Evolutionary conservation across 2,113 vertebrate species (phyloP), one percentile per base, ranked within the genome.

Genomic region (Labeo catla): DNA sequence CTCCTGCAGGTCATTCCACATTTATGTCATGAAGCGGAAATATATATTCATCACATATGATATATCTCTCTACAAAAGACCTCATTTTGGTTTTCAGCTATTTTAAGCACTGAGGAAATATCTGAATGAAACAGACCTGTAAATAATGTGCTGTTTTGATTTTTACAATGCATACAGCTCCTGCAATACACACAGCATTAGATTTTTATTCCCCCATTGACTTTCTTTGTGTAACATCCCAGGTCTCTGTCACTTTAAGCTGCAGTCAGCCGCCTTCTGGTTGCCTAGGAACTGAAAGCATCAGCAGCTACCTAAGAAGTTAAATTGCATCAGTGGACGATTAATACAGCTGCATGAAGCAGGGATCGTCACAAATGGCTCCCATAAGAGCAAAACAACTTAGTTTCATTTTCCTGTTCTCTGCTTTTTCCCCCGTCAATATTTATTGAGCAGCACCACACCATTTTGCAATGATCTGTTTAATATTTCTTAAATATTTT

Each of bases 201-300:
- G 34, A 83, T 83, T 57, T 50, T 43, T 83, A 11, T 81, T 86
- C 74, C 28, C 59, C 63, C 54, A 52, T 66, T 80, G 21, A 57
- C 36, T 65, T 63, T 49, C 70, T 72, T 79, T 83, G 77, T 85
- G 83, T 66, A 74, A 59, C 76, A 88, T 65, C 80, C 84, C 85
- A 84, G 87, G 88, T 83, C 83, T 77, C 89, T 91, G 91, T 93
- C 90, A 88, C 93, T 93, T 93, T 92, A 93, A 93, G 88, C 81
- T 2, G 45, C 88, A 61, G 90, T 91, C 91, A 39, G 89, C 89
- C 89, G 59, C 82, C 89, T 92, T 87, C 36, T 85, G 23, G 93
- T 94, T 92, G 93, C 94, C 86, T 93, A 92, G 94, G 90, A 95
- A 95, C 94, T 92, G 93, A 93, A 94, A 94, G 92, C 93, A 92